phyloP scores from a whole-genome alignment of 2,113 vertebrate species.

The Ifrita kowaldi region DNA sequence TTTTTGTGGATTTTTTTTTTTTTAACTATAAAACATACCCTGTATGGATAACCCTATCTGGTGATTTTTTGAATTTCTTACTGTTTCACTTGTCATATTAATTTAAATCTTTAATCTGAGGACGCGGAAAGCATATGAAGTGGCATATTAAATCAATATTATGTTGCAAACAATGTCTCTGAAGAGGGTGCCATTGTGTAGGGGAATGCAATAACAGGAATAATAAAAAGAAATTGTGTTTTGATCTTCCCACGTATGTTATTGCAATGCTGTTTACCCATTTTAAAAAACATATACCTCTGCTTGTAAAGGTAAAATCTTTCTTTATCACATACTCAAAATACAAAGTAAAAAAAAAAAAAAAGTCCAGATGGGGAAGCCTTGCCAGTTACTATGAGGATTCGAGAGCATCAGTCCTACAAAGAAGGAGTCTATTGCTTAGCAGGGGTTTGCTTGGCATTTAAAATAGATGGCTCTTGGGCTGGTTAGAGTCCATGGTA shows the following conservation, averaged over 20 bases:
- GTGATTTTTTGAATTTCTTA: conserved; percentile 44
- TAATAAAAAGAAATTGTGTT: conserved; percentile 45
- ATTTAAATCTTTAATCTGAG: conserved; percentile 67
- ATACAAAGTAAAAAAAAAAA: background rate
- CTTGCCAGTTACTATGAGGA: conserved; percentile 13
- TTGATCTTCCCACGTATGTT: conserved; percentile 27
- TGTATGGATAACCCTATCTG: background rate
- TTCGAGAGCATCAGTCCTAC: background rate
- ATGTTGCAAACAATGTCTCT: background rate
- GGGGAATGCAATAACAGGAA: conserved; percentile 23
- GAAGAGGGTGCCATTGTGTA: conserved; percentile 35
- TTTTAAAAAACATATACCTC: background rate
- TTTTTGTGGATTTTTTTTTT: background rate
- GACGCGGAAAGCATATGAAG: conserved; percentile 24
- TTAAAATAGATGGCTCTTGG: conserved; percentile 16
- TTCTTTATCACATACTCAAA: background rate
- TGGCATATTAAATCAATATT: conserved; percentile 50
- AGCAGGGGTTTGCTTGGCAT: background rate
- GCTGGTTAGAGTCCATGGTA: conserved; percentile 37
- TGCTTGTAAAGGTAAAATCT: conserved; percentile 1
- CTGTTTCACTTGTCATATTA: conserved; percentile 53
- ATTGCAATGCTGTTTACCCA: background rate
- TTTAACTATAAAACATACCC: background rate
- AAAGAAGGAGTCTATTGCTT: conserved; percentile 1
- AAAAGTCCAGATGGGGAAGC: background rate